These are phyloP conservation scores for Ryuthela nishihirai DNA, from an alignment of 2,888 invertebrate species.

Conservation along the genomic window DNA sequence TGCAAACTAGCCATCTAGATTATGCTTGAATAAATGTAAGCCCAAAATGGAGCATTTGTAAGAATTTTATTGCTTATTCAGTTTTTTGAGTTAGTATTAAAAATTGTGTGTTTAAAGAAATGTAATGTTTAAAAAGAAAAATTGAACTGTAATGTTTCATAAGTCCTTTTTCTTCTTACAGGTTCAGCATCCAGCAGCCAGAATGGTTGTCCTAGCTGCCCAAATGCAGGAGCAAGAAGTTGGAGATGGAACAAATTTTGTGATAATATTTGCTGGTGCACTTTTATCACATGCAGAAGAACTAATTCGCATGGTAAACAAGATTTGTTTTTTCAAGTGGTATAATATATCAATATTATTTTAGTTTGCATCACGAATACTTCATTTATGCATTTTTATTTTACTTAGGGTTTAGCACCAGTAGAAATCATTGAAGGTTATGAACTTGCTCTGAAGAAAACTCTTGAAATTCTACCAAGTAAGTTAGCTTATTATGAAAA, in stretches of 20 bases:
- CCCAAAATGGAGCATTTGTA: too few species aligned
- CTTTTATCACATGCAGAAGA: conserved; percentile 89
- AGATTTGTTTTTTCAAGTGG: too few species aligned
- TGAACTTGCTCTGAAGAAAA: conserved; percentile 82
- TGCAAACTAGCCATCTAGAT: too few species aligned
- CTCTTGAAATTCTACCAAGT: conserved; percentile 73
- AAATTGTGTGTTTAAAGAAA: neutral
- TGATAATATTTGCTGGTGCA: conserved; percentile 89
- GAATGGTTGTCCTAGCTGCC: conserved; percentile 90
- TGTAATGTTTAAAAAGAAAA: neutral
- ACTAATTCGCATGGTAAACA: conserved; percentile 73
- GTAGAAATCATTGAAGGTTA: conserved; percentile 95
- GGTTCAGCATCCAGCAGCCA: conserved; percentile 97
- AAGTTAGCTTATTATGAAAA: too few species aligned
- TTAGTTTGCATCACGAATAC: too few species aligned
- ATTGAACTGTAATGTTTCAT: conserved; percentile 1
- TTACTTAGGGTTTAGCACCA: conserved; percentile 80
- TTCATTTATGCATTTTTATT: conserved; percentile 6
- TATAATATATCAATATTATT: too few species aligned
- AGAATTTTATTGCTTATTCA: too few species aligned
- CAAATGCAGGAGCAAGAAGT: conserved; percentile 98
- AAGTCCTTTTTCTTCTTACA: conserved; percentile 47
- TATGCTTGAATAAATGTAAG: too few species aligned
- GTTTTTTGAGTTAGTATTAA: too few species aligned
- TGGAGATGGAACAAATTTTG: conserved; percentile 98